Evolutionary conservation across 2,888 invertebrate genomes (phyloP).

Genomic region (Mythimna lalbum): DNA sequence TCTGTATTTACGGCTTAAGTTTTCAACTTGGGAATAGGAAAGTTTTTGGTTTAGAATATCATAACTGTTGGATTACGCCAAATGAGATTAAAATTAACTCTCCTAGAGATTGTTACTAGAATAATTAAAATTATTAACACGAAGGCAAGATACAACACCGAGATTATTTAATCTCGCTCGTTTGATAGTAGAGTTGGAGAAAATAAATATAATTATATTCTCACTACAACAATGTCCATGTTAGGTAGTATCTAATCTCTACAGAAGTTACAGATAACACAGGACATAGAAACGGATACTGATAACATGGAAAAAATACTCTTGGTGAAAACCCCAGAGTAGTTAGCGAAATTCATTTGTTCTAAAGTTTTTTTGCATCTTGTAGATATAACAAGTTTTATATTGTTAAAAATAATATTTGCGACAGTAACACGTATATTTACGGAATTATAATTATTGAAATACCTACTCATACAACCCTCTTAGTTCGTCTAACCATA

Average conservation of each 20-base stretch:
- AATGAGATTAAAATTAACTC: slow-evolving; percentile 31
- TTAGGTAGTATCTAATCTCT: slow-evolving; percentile 7
- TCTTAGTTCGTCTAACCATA: too few relatives aligned
- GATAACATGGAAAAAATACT: slow-evolving; percentile 31
- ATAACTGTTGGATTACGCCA: slow-evolving; percentile 26
- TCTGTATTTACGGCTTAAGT: slow-evolving; percentile 65
- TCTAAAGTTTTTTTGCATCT: too few relatives aligned
- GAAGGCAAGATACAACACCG: background rate
- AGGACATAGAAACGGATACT: slow-evolving; percentile 9
- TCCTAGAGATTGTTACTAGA: background rate
- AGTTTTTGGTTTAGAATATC: slow-evolving; percentile 53
- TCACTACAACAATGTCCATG: background rate
- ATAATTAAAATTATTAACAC: slow-evolving; percentile 25
- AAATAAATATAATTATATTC: slow-evolving; percentile 17
- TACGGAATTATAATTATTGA: too few relatives aligned
- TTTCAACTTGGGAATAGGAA: slow-evolving; percentile 57
- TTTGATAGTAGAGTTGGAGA: background rate
- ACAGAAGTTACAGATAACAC: slow-evolving; percentile 7
- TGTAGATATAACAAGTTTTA: too few relatives aligned
- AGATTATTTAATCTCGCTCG: too few relatives aligned
- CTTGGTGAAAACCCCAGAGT: background rate
- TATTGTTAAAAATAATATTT: too few relatives aligned
- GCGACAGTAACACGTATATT: too few relatives aligned
- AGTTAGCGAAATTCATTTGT: too few relatives aligned
- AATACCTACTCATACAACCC: too few relatives aligned